Conservation (phyloP, 2,888 invertebrate species). For the Dascillus cervinus region DNA sequence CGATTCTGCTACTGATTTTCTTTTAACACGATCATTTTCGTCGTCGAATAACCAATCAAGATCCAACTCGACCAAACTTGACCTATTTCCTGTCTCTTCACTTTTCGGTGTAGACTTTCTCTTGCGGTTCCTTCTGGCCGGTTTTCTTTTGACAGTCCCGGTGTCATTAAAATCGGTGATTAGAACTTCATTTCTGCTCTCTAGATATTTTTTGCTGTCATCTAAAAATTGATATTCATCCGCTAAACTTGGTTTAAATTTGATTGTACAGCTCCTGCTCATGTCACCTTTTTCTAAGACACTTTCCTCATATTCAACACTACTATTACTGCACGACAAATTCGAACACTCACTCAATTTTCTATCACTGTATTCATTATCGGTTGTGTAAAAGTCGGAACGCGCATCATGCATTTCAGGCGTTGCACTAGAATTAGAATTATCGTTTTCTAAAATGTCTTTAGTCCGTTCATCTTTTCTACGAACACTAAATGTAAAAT, state of each 20-base stretch:
- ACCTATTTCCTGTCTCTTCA: slow-evolving; percentile 30
- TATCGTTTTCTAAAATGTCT: slow-evolving; percentile 55
- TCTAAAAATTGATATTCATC: slow-evolving; percentile 16
- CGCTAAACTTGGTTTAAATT: slow-evolving; percentile 13
- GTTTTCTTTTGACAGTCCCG: slow-evolving; percentile 24
- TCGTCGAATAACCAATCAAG: slow-evolving; percentile 58
- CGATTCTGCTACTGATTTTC: slow-evolving; percentile 33
- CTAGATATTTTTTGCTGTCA: slow-evolving; percentile 28
- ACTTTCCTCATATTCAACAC: slow-evolving; percentile 33
- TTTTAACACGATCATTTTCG: slow-evolving; percentile 26
- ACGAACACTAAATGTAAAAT: slow-evolving; percentile 22
- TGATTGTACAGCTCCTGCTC: slow-evolving; percentile 18
- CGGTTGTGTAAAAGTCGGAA: slow-evolving; percentile 34
- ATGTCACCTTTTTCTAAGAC: slow-evolving; percentile 16
- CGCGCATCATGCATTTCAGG: slow-evolving; percentile 47
- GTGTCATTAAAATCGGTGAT: slow-evolving; percentile 13
- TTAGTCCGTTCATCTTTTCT: slow-evolving; percentile 56
- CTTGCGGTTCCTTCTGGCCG: slow-evolving; percentile 26
- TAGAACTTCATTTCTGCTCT: slow-evolving; percentile 33
- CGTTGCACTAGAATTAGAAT: slow-evolving; percentile 54
- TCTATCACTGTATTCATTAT: slow-evolving; percentile 37
- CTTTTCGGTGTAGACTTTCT: slow-evolving; percentile 21
- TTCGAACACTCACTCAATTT: slow-evolving; percentile 35
- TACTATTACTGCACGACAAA: slow-evolving; percentile 36
- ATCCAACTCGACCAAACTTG: slow-evolving; percentile 49